These are phyloP conservation scores for Aethes cnicana DNA, from an alignment of 2,888 invertebrate genomes.

Conservation along the genomic window DNA sequence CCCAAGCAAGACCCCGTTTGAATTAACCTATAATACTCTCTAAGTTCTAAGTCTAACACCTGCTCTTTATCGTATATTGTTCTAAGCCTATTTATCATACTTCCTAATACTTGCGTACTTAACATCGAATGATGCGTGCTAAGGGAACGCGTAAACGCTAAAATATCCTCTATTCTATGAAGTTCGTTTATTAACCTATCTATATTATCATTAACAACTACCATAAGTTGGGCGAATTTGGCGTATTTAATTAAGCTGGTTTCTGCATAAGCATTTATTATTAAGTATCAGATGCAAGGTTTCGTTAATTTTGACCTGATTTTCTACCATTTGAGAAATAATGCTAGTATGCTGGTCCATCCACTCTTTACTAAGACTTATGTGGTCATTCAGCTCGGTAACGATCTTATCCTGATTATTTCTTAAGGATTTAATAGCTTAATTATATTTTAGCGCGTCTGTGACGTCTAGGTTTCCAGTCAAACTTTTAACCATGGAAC, in stretches of 20 bases:
- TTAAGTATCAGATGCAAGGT: not conserved
- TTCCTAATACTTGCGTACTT: not conserved
- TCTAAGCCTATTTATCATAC: not conserved
- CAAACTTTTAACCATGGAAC: constrained; percentile 31
- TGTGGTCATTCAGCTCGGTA: not conserved
- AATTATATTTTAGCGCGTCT: constrained; percentile 1
- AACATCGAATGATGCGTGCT: constrained; percentile 22
- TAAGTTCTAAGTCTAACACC: not conserved
- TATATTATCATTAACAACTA: not conserved
- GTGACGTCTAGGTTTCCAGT: constrained; percentile 33
- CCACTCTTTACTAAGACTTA: not conserved
- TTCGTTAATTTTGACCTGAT: not conserved
- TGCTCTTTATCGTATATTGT: not conserved
- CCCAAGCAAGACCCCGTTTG: too few species aligned
- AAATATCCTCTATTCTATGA: constrained; percentile 14
- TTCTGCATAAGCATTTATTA: not conserved
- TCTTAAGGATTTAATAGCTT: not conserved
- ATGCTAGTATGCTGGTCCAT: not conserved
- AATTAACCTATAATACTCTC: not conserved
- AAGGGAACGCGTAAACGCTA: constrained; percentile 19
- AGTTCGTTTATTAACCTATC: constrained; percentile 13
- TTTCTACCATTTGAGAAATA: not conserved
- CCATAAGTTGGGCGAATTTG: not conserved
- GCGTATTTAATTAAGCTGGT: not conserved
- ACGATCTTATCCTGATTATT: not conserved